Evolutionary conservation across 2,888 invertebrate genomes (phyloP).

Genomic region (Lasioglossum calceatum): DNA sequence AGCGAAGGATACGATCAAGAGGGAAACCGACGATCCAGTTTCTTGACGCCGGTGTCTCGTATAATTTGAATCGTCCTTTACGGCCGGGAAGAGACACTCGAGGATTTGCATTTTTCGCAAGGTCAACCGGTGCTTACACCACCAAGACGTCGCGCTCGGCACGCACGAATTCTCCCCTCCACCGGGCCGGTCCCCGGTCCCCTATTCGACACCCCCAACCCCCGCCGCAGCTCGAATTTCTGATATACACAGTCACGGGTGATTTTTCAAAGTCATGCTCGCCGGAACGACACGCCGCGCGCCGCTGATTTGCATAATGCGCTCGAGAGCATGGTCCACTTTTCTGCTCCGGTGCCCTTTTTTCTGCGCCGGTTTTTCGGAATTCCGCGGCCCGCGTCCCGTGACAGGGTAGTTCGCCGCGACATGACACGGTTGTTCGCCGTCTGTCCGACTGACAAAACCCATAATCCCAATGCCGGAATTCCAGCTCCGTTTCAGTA

Average conservation of each 20-base stretch:
- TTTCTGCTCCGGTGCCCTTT: background rate
- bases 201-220: background rate
- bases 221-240: constrained; percentile 42
- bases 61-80: constrained; percentile 54
- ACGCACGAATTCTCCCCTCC: background rate
- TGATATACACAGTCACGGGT: constrained; percentile 24
- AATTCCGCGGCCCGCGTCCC: background rate
- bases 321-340: background rate
- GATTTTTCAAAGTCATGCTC: constrained; percentile 48
- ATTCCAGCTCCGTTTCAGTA: background rate
- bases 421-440: background rate
- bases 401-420: background rate
- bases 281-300: constrained; percentile 11
- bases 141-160: constrained; percentile 14
- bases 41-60: constrained; percentile 38
- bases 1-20: constrained; percentile 13
- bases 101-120: constrained; percentile 77
- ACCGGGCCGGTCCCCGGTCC: background rate
- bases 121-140: constrained; percentile 72
- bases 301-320: constrained; percentile 51
- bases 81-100: constrained; percentile 55
- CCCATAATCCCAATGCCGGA: background rate
- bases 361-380: constrained; percentile 16
- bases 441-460: background rate
- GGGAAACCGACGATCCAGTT: constrained; percentile 54